Conservation (phyloP, 2,113 vertebrate species). For the Egretta garzetta region DNA sequence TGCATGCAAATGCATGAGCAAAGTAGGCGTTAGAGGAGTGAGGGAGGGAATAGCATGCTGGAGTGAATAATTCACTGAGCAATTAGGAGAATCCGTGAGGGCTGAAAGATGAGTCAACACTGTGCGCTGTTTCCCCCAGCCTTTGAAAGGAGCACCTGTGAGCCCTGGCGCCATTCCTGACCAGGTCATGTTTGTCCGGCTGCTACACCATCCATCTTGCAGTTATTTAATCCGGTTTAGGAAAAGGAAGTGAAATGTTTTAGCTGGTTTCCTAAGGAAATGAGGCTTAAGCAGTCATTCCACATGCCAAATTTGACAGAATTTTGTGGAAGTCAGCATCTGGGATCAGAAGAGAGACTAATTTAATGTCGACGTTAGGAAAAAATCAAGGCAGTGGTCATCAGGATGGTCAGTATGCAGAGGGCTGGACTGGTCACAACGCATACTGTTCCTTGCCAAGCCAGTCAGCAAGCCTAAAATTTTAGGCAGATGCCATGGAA, state of each 20-base stretch:
- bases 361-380: neutral
- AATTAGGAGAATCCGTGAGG: neutral
- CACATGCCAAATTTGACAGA: constrained; percentile 10
- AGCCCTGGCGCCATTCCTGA: constrained; percentile 12
- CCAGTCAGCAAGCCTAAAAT: neutral
- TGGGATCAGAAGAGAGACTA: neutral
- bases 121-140: neutral
- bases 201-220: neutral
- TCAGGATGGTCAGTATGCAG: neutral
- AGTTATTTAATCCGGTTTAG: constrained; percentile 38
- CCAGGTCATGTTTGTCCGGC: constrained; percentile 59
- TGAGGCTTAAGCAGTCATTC: constrained; percentile 49
- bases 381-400: neutral
- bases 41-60: neutral
- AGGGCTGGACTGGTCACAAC: neutral
- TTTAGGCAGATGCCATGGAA: neutral
- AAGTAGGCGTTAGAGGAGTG: neutral
- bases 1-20: neutral
- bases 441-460: accelerated
- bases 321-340: constrained; percentile 12
- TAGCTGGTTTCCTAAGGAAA: constrained; percentile 64
- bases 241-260: constrained; percentile 50
- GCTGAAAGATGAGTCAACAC: constrained; percentile 37
- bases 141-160: constrained; percentile 40
- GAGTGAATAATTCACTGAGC: constrained; percentile 30